A percentile compares a stretch with the other conserved stretches of the same genome.
phyloP scores from a whole-genome alignment of 1,140 invertebrate genomes.

The Diorhabda sublineata region DNA sequence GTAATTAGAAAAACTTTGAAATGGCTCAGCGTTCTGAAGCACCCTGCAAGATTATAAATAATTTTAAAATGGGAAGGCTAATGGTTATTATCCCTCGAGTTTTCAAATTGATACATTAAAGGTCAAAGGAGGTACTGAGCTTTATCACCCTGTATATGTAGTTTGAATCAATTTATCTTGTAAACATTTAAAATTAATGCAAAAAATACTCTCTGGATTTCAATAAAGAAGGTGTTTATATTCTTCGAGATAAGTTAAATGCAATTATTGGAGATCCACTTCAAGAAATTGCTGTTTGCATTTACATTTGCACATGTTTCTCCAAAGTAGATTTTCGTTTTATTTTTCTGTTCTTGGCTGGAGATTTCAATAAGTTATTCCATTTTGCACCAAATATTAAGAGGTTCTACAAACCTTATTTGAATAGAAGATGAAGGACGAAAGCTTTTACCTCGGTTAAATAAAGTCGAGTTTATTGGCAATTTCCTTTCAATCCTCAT shows the following conservation, averaged over 20 bases:
- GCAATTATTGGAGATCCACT: conserved; percentile 39
- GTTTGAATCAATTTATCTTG: too few species aligned
- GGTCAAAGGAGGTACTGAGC: too few species aligned
- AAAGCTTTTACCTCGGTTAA: conserved; percentile 22
- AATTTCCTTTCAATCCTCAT: conserved; percentile 20
- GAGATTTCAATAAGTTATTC: conserved; percentile 21
- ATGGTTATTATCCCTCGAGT: too few species aligned
- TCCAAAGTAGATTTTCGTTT: conserved; percentile 22
- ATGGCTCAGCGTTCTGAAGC: too few species aligned
- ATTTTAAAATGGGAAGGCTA: too few species aligned
- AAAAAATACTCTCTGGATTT: too few species aligned
- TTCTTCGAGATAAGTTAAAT: conserved; percentile 23
- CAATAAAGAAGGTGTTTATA: too few species aligned
- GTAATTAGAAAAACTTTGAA: too few species aligned
- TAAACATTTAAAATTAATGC: too few species aligned
- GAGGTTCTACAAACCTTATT: conserved; percentile 18
- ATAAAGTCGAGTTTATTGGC: conserved; percentile 21
- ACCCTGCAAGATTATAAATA: too few species aligned
- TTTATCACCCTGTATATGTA: too few species aligned
- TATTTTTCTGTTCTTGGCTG: conserved; percentile 16
- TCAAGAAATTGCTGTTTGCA: conserved; percentile 34
- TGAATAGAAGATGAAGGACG: conserved; percentile 20
- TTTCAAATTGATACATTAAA: too few species aligned
- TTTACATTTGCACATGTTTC: conserved; percentile 33
- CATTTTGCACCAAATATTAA: conserved; percentile 21